Base-by-base conservation (phyloP, 2,888 invertebrate genomes). In the Sphaerophoria taeniata region DNA sequence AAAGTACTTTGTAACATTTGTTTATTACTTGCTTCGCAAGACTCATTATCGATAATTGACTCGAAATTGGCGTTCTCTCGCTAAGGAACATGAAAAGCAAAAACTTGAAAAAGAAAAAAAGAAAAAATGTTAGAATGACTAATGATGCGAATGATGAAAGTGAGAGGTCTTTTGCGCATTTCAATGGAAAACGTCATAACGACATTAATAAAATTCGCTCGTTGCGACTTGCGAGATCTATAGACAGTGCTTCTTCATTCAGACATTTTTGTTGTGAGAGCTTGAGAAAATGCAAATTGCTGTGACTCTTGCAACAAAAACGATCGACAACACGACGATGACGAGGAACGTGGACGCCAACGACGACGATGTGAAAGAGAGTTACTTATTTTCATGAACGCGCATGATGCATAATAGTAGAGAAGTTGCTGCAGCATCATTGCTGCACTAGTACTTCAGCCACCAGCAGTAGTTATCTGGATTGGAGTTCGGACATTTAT, bases 21-120 rank as follows among this genome's bases (percentile, higher is more conserved):
- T 84, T 78, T 78, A 78, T 79, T 79, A 76, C 84, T 71, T 60
- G 45, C 67, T 63, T 51, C 4, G 56, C 33, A 56, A n/a, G n/a
- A n/a, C n/a, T n/a, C n/a, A n/a, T n/a, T 72, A 69, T 76, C 70
- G 76, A 77, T 85, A 85, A 85, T 81, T 85, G 85, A 85, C 80
- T 80, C 5, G 56, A 36, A 85, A 85, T 80, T 80, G 80, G 76
- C 76, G 73, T 65, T 81, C 61, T 85, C 81, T 77, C 76, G 81
- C 84, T 36, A 53, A n/a, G 75, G 49, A 65, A 80, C 84, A 80
- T 51, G n/a, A n/a, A n/a, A n/a, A n/a, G n/a, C n/a, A n/a, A n/a
- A n/a, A n/a, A n/a, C n/a, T n/a, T n/a, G n/a, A 58, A 3, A 58
- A 3, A 11, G 9, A 43, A 6, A 43, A 36, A 39, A 39, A 34